Evolutionary conservation across 2,113 vertebrate genomes (phyloP).

Genomic region (Chionis minor): DNA sequence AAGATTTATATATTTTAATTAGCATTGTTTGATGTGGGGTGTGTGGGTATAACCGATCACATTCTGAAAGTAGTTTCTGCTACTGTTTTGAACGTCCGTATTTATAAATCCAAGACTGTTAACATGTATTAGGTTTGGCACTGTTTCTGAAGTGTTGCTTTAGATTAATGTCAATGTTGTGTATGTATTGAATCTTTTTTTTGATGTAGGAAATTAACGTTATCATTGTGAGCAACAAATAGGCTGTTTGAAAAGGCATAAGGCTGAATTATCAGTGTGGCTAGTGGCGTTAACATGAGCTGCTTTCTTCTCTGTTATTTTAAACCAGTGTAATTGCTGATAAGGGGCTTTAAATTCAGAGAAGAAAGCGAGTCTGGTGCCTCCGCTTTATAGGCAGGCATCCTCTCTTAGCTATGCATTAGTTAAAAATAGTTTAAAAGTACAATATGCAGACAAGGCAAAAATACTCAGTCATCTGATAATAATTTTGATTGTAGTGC

Average conservation of each 20-base stretch:
- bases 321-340: slow-evolving; percentile 7
- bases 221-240: background rate
- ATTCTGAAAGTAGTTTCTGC: background rate
- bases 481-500: background rate
- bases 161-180: background rate
- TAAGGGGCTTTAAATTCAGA: background rate
- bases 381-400: background rate
- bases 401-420: background rate
- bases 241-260: background rate
- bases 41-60: background rate
- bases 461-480: background rate
- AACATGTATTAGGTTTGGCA: background rate
- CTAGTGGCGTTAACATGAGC: background rate
- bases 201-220: background rate
- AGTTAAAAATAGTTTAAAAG: background rate
- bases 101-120: background rate
- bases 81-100: background rate
- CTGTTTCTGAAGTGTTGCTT: background rate
- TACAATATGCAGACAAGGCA: background rate
- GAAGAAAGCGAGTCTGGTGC: background rate
- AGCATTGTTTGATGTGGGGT: background rate
- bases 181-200: background rate
- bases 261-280: background rate
- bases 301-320: slow-evolving; percentile 8
- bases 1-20: background rate